phyloP scores from a whole-genome alignment of 2,113 vertebrate genomes.

The Egretta garzetta region DNA sequence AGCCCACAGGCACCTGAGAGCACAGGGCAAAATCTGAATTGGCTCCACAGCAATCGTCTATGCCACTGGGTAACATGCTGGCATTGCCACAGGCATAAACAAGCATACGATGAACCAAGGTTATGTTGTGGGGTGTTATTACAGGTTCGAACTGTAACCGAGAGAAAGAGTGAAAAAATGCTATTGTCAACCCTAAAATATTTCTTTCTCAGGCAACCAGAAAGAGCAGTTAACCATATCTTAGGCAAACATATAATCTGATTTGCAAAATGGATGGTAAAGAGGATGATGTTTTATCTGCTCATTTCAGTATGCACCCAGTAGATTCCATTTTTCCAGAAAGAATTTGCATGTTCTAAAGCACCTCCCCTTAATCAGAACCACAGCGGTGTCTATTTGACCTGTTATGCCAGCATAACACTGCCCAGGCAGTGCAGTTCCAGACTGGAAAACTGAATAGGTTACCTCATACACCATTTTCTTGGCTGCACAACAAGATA shows the following conservation, averaged over 20 bases:
- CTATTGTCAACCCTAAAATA: not conserved
- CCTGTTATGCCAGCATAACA: not conserved
- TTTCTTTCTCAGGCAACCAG: not conserved
- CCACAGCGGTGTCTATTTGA: not conserved
- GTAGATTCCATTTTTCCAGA: not conserved
- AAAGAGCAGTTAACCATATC: not conserved
- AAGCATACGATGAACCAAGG: slow-evolving; percentile 81
- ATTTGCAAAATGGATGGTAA: not conserved
- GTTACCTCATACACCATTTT: not conserved
- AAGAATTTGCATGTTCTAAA: not conserved
- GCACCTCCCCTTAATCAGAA: not conserved
- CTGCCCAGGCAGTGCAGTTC: not conserved
- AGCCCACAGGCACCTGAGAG: slow-evolving; percentile 73
- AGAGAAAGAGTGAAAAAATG: not conserved
- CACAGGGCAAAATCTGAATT: slow-evolving; percentile 62
- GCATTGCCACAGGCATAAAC: slow-evolving; percentile 76
- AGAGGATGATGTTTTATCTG: not conserved
- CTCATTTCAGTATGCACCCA: not conserved
- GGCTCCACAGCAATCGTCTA: slow-evolving; percentile 69
- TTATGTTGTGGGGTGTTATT: slow-evolving; percentile 50
- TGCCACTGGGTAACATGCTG: slow-evolving; percentile 28
- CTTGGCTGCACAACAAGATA: not conserved
- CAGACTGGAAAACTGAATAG: not conserved
- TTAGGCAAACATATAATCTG: not conserved
- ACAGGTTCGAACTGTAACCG: slow-evolving; percentile 76